Conservation (phyloP, 2,888 invertebrate species). For the Agriopis marginaria region DNA sequence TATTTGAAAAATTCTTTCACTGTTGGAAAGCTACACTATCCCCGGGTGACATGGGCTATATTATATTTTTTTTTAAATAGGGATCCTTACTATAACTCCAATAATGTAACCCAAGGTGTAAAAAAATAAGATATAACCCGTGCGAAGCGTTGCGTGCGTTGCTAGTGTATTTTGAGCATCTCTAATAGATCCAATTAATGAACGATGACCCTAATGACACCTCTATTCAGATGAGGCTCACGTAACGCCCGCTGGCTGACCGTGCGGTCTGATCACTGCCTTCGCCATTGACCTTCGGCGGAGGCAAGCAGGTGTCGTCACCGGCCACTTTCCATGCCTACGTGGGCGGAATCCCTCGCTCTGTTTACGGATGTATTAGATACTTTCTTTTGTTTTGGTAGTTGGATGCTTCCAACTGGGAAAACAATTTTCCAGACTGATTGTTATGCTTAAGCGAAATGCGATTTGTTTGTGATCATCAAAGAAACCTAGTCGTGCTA, state of each 20-base stretch:
- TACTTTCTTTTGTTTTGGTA: conserved; percentile 38
- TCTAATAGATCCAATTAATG: not conserved
- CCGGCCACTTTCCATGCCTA: conserved; percentile 27
- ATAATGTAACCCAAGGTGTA: no score
- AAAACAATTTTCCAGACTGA: conserved; percentile 3
- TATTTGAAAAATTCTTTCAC: no score
- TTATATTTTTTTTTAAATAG: no score
- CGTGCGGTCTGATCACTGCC: conserved; percentile 8
- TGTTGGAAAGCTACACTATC: no score
- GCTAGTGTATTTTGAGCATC: no score
- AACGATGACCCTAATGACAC: not conserved
- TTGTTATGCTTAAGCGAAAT: not conserved
- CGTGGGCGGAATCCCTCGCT: conserved; percentile 32
- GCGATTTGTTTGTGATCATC: no score
- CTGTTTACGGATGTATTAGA: conserved; percentile 32
- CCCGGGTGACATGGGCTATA: no score
- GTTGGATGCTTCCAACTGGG: not conserved
- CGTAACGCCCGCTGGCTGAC: conserved; percentile 5
- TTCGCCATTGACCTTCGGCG: conserved; percentile 35
- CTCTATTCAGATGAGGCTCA: conserved; percentile 10
- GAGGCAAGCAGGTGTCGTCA: conserved; percentile 19
- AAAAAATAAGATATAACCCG: no score
- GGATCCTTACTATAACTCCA: no score
- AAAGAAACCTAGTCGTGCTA: no score
- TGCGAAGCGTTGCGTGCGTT: no score